phyloP scores from a whole-genome alignment of 92 coral and sea anemone species.

The Zoanthus sansibaricus region DNA sequence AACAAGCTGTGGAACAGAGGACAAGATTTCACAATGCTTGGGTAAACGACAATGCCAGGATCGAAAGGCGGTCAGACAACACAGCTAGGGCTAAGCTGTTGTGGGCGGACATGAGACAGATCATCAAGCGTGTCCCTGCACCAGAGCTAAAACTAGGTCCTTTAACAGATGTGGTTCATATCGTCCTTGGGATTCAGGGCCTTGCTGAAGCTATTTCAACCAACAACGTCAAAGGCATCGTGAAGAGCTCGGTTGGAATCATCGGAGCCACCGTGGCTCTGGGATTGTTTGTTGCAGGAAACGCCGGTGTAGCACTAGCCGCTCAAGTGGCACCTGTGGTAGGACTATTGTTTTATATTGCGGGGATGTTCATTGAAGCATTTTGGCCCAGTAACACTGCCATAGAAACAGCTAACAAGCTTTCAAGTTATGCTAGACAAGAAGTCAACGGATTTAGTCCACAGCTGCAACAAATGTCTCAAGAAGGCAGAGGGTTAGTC shows the following conservation, averaged over 20 bases:
- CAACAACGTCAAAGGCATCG: constrained; percentile 60
- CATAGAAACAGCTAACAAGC: constrained; percentile 67
- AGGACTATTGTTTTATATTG: constrained; percentile 47
- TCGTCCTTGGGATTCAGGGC: constrained; percentile 58
- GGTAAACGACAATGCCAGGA: constrained; percentile 41
- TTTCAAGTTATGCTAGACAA: constrained; percentile 52
- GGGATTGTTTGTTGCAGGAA: constrained; percentile 15
- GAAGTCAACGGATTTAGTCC: constrained; percentile 51
- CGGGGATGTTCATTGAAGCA: constrained; percentile 43
- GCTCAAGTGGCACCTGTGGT: constrained; percentile 30
- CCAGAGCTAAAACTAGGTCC: constrained; percentile 50
- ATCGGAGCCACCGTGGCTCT: constrained; percentile 64
- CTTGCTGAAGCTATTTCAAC: constrained; percentile 61
- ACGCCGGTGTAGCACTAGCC: neutral
- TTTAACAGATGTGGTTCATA: constrained; percentile 60
- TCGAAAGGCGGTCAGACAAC: constrained; percentile 30
- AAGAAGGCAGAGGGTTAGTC: constrained; percentile 45
- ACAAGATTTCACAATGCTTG: constrained; percentile 37
- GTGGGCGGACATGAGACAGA: constrained; percentile 47
- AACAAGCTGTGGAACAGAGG: constrained; percentile 26
- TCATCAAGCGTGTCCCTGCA: constrained; percentile 30
- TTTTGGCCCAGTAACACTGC: constrained; percentile 63
- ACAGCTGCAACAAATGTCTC: constrained; percentile 43
- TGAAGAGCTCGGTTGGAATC: constrained; percentile 67
- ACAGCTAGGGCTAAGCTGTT: constrained; percentile 16